Conservation (phyloP, 2,888 invertebrate genomes). For the Tiliacea aurago region DNA sequence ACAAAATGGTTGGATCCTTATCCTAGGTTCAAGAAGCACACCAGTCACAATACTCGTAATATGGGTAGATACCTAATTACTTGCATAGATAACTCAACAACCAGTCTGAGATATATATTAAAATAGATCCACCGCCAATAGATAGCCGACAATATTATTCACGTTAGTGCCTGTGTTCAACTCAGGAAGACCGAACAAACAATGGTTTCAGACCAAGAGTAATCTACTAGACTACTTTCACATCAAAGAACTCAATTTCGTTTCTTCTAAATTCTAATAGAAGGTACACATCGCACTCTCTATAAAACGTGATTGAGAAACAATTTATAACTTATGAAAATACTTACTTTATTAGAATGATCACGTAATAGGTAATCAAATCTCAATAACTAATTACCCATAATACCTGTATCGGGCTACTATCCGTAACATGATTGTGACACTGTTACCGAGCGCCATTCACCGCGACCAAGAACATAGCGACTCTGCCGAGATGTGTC, state of each 20-base stretch:
- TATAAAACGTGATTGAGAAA: not conserved
- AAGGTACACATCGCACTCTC: not conserved
- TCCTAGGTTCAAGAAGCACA: not conserved
- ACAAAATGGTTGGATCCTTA: not conserved
- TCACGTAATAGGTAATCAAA: constrained; percentile 12
- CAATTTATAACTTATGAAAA: not conserved
- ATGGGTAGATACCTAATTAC: not conserved
- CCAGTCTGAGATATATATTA: not conserved
- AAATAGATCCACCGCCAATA: not conserved
- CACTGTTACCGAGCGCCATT: not conserved
- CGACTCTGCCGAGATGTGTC: constrained; percentile 3
- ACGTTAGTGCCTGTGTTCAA: not conserved
- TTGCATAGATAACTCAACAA: not conserved
- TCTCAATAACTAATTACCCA: not conserved
- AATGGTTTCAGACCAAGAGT: not conserved
- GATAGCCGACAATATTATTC: not conserved
- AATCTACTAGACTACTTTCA: not conserved
- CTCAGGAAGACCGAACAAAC: not conserved
- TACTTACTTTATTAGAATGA: no score
- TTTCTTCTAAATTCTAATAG: constrained; percentile 4
- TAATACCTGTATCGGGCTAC: constrained; percentile 8
- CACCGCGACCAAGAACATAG: not conserved
- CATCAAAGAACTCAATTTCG: not conserved
- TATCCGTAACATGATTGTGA: not conserved
- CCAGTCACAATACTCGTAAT: not conserved